Evolutionary conservation across 1,140 invertebrate genomes (phyloP).

Genomic region (Papilio aristodemus): DNA sequence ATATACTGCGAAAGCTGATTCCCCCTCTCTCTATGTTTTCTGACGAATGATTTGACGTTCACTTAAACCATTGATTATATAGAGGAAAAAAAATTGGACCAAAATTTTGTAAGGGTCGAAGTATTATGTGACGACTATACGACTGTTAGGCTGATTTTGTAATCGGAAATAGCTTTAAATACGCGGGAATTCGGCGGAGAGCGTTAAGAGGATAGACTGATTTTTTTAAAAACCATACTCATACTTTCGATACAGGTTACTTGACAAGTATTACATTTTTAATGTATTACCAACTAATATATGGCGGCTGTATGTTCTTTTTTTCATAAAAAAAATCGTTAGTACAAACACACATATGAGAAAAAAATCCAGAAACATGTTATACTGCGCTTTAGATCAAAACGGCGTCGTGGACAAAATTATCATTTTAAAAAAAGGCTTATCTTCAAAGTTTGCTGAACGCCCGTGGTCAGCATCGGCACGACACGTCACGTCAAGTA

Average conservation of each 20-base stretch:
- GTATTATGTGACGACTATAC: slow-evolving; percentile 50
- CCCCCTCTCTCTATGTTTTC: slow-evolving; percentile 25
- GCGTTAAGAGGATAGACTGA: slow-evolving; percentile 71
- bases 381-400: slow-evolving; percentile 26
- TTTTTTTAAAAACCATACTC: slow-evolving; percentile 71
- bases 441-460: neutral
- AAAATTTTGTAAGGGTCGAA: slow-evolving; percentile 61
- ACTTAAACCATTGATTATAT: slow-evolving; percentile 47
- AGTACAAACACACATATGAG: slow-evolving; percentile 33
- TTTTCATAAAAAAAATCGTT: slow-evolving; percentile 15
- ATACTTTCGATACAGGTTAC: slow-evolving; percentile 74
- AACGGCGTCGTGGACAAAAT: slow-evolving; percentile 23
- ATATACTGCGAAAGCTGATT: slow-evolving; percentile 30
- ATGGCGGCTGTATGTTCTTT: slow-evolving; percentile 28
- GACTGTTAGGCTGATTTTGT: slow-evolving; percentile 55
- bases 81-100: slow-evolving; percentile 62
- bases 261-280: slow-evolving; percentile 58
- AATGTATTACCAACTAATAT: slow-evolving; percentile 21
- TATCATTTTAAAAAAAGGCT: slow-evolving; percentile 1
- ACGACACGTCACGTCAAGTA: slow-evolving; percentile 48
- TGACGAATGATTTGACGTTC: slow-evolving; percentile 37
- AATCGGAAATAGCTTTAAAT: slow-evolving; percentile 73
- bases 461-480: neutral
- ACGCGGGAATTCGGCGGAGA: slow-evolving; percentile 61
- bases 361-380: slow-evolving; percentile 27